Percentiles rank a stretch among this genome's conserved stretches.
These are phyloP conservation scores for Onthophagus taurus DNA, from an alignment of 1,140 invertebrate species.

Conservation along the genomic window DNA sequence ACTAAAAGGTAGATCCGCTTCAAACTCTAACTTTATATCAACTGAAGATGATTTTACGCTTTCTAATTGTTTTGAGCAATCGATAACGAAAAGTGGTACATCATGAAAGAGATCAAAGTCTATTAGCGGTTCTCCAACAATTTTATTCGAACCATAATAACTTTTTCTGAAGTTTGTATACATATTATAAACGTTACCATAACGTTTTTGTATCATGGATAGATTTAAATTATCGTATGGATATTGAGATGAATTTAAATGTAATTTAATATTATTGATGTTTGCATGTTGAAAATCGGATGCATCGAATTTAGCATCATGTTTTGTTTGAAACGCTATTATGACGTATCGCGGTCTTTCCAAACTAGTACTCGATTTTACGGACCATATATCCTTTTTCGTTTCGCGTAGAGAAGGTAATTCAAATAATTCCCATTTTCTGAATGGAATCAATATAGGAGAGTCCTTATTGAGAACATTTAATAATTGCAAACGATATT, in stretches of 20 bases:
- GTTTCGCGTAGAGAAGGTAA: conserved; percentile 14
- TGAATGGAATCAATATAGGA: conserved; percentile 12
- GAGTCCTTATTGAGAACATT: conserved; percentile 6
- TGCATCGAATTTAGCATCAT: conserved; percentile 4
- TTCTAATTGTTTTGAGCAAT: conserved; percentile 31
- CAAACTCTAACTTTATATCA: conserved; percentile 30
- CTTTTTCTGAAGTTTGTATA: conserved; percentile 26
- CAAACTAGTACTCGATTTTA: conserved; percentile 17
- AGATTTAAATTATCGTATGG: conserved; percentile 30
- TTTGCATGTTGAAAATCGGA: conserved; percentile 18
- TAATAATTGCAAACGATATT: conserved; percentile 6
- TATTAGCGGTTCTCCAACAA: conserved; percentile 6
- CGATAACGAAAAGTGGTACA: conserved; percentile 26
- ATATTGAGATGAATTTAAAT: conserved; percentile 31
- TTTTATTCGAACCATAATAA: conserved; percentile 21
- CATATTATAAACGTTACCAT: conserved; percentile 27
- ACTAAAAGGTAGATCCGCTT: conserved; percentile 20
- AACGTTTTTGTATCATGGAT: conserved; percentile 25
- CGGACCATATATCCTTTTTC: conserved; percentile 17
- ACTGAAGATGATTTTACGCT: conserved; percentile 25
- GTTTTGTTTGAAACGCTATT: conserved; percentile 16
- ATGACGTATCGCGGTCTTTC: conserved; percentile 18
- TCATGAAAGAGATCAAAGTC: conserved; percentile 18
- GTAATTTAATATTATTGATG: conserved; percentile 23
- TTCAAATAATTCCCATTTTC: conserved; percentile 19